Conservation (phyloP, 2,113 vertebrate genomes). For the Dromaius novaehollandiae region DNA sequence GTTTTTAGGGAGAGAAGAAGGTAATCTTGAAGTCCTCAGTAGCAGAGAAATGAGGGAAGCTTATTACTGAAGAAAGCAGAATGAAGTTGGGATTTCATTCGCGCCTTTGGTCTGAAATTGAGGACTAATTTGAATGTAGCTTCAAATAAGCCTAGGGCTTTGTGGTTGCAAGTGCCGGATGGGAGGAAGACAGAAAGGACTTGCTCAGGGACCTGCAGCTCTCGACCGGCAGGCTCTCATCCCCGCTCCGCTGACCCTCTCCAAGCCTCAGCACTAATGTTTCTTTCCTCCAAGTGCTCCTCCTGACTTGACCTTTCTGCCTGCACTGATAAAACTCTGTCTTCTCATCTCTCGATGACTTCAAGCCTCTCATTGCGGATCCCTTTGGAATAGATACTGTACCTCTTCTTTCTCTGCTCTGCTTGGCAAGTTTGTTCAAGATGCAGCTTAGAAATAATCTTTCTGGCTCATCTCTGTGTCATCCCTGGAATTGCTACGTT, state of each 20-base stretch:
- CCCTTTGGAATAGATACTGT: background rate
- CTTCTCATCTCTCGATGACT: background rate
- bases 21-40: background rate
- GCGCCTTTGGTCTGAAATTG: background rate
- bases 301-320: slow-evolving; percentile 1
- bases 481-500: background rate
- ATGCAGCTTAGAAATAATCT: background rate
- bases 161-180: background rate
- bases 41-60: background rate
- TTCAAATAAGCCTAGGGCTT: background rate
- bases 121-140: background rate
- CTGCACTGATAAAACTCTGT: background rate
- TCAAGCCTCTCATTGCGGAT: background rate
- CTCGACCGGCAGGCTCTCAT: background rate
- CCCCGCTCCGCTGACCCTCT: slow-evolving; percentile 9
- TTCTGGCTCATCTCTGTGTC: background rate
- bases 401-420: background rate
- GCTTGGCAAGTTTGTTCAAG: background rate
- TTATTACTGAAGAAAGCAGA: background rate
- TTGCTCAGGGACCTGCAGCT: background rate
- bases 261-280: background rate
- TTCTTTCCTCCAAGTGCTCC: background rate
- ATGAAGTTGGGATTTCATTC: background rate
- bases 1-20: background rate
- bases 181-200: background rate